Base-by-base conservation (phyloP, 2,888 invertebrate genomes). In the Harmothoe impar region DNA sequence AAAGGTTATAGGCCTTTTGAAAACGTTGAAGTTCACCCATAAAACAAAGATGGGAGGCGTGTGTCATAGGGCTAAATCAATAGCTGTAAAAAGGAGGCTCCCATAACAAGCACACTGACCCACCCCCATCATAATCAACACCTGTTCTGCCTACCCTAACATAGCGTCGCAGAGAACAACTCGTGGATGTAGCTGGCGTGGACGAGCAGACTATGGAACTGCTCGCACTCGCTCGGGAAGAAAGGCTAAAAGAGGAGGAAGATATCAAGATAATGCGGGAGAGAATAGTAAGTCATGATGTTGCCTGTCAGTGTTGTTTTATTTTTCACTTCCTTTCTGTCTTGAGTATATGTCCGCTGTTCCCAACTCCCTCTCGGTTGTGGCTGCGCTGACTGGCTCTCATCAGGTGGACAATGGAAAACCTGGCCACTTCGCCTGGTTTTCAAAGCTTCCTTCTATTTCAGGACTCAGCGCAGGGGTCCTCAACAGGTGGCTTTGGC, bases 261-360 rank as follows among this genome's bases (percentile, higher is more conserved):
- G 94, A 94, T 88, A 94, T 94, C 85, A 91, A 91, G 31, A 92
- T 92, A 29, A 93, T 94, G 51, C 93, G 93, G 89, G 92, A 92
- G 78, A 94, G 94, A 92, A 93, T 94, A 92, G 95, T 95, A 92
- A 91, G 94, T 91, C 99, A 99, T 97, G 20, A 43, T 77, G 15
- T 31, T 89, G 89, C 35, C 35, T 62, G 62, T 68, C 25, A 17
- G 31, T 62, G n/a, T 77, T 77, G 25, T 77, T 62, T 62, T 62
- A 3, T 62, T 25, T 25, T 25, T 31, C 31, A 15, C 31, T 77
- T 31, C 77, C 77, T 77, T n/a, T 81, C 81, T 81, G 33, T 81
- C 33, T 43, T 81, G 17, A 17, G 81, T 25, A 17, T 35, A 33
- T n/a, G n/a, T 25, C 81, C 23, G 23, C 43, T 23, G 35, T 17